phyloP scores from a whole-genome alignment of 2,113 vertebrate genomes.

The Poicephalus gulielmi region DNA sequence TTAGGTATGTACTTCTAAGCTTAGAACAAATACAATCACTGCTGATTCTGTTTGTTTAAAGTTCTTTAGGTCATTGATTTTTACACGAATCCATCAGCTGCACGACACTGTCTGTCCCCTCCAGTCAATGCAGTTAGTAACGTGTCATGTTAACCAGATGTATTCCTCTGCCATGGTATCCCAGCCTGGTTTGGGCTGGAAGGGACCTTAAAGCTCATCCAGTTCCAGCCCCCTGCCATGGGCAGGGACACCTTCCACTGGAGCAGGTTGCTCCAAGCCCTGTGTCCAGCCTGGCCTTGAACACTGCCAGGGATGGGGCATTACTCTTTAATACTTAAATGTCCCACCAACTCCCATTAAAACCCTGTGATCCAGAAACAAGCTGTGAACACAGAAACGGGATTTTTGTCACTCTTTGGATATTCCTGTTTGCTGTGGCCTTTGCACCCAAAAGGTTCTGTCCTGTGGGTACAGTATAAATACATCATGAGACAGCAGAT shows the following conservation, averaged over 20 bases:
- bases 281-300: background rate
- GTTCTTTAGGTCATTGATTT: background rate
- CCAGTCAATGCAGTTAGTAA: background rate
- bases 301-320: background rate
- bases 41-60: constrained; percentile 34
- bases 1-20: background rate
- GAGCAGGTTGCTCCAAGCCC: background rate
- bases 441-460: background rate
- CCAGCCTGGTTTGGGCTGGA: background rate
- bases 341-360: background rate
- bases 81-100: background rate
- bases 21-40: background rate
- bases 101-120: background rate
- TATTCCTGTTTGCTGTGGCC: background rate
- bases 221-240: background rate
- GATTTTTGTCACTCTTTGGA: background rate
- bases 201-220: background rate
- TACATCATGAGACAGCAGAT: background rate
- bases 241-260: background rate
- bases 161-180: background rate
- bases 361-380: background rate
- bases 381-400: background rate
- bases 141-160: background rate
- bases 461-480: background rate
- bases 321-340: background rate